Base-by-base conservation (phyloP, 2,888 invertebrate species). In the Melolontha melolontha region DNA sequence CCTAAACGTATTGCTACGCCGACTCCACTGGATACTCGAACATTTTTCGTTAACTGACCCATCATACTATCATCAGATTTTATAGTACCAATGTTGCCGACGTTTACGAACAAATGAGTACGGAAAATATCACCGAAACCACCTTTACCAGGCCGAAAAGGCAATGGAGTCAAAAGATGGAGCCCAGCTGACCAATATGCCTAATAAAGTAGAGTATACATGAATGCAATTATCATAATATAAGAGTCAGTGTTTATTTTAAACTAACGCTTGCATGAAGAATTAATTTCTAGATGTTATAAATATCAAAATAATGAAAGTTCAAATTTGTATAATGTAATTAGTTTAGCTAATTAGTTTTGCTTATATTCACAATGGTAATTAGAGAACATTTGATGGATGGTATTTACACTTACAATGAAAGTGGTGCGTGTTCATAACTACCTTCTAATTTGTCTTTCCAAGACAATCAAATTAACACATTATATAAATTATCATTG, bases 121-220 rank as follows among this genome's bases (percentile, higher is more conserved):
- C 94, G 88, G 81, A 98, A 93, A 74, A 95, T 86, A 73, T 95
- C 92, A 0, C 92, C 93, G 73, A 97, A 88, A 6, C 92, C 91
- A 49, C 91, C 91, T 76, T 88, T 87, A 10, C 92, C 90, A 2
- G 92, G 91, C 72, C 89, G 87, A 84, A 96, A 96, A 12, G 97
- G 97, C 68, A 99, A 86, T 8, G 97, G 97, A 1, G 93, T 89
- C 86, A 92, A 98, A 29, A 96, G 78, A 85, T 98, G 98, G 10
- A 94, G 80, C 0, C 93, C 97, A 1, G 89, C 87, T 11, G 94
- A 90, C 94, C 97, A 96, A 84, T 92, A 96, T 47, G 92, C 87
- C 86, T 91, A 79, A 1, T 79, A 78, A 40, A 39, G 42, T 52
- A n/a, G 5, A 29, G 6, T 52, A 11, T 4, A 12, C 1, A 47